These are phyloP conservation scores for Diplazon laetatorius DNA, from an alignment of 2,888 invertebrate species.

Conservation along the genomic window DNA sequence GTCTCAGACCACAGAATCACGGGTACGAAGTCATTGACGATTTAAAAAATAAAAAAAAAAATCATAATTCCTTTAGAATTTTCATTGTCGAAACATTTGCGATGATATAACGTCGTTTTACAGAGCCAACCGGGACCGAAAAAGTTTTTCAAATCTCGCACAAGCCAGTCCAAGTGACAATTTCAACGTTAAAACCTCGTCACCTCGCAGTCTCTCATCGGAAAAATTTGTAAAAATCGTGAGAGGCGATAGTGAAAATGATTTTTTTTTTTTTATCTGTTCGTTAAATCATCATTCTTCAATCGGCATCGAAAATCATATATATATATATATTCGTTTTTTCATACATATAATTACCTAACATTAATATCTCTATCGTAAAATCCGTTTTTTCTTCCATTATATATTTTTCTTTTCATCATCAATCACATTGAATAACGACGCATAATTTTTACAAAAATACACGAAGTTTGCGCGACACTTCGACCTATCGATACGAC, in stretches of 20 bases:
- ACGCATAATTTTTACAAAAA: slow-evolving; percentile 14
- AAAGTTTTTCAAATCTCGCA: slow-evolving; percentile 61
- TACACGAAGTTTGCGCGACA: slow-evolving; percentile 1
- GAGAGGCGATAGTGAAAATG: too few relatives aligned
- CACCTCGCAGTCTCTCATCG: too few relatives aligned
- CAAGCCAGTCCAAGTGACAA: slow-evolving; percentile 28
- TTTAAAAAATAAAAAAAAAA: background rate
- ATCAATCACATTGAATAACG: too few relatives aligned
- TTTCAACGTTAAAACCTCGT: too few relatives aligned
- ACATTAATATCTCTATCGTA: slow-evolving; percentile 14
- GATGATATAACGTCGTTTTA: slow-evolving; percentile 4
- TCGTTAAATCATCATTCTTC: too few relatives aligned
- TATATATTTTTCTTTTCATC: too few relatives aligned
- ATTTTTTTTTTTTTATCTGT: background rate
- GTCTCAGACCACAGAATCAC: slow-evolving; percentile 24
- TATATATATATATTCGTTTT: slow-evolving; percentile 2
- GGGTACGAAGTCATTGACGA: slow-evolving; percentile 11
- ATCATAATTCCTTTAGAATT: background rate
- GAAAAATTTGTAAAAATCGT: too few relatives aligned
- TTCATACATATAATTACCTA: background rate
- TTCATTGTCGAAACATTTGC: background rate
- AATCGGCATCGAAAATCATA: too few relatives aligned
- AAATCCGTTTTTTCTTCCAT: background rate
- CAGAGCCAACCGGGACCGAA: slow-evolving; percentile 30
- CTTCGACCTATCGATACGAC: background rate